Evolutionary conservation across 2,888 invertebrate genomes (phyloP), one percentile per base, ranked within the genome.

Genomic region (Folsomia manolachei): DNA sequence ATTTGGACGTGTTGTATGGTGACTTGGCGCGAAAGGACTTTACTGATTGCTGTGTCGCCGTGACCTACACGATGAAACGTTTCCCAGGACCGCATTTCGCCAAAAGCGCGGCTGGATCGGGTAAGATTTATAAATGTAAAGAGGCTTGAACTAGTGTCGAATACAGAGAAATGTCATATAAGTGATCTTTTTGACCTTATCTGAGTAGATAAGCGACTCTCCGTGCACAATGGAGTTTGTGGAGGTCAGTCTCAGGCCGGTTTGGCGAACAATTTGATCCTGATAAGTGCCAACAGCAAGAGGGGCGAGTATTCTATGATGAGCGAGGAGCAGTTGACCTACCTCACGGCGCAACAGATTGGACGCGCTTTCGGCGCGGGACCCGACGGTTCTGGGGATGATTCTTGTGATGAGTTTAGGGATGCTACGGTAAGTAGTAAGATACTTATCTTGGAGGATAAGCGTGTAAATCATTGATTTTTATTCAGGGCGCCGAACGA

Each of bases 61-160:
- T 80, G 25, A 77, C 75, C 1, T 80, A 71, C 66, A 80, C 80
- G 1, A 79, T 80, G 80, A 77, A 78, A 65, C 66, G 63, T 9
- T 78, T 80, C 27, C 78, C 79, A 7, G 66, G 53, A 0, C 51
- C 70, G n/a, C 60, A 53, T 0, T 72, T 26, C 62, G 78, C 76
- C 2, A 77, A 75, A 61, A 25, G 65, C 39, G 63, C 71, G n/a
- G 14, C 60, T 21, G 61, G 63, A 26, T 4, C 7, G 4, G 56
- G 56, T 56, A 56, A 56, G 21, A 39, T 39, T 39, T 14, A 39
- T 39, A 39, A 39, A 14, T 21, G 7, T 56, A 56, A 19, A 56
- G 19, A 19, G n/a, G n/a, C n/a, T n/a, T n/a, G n/a, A n/a, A n/a
- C n/a, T n/a, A n/a, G n/a, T n/a, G n/a, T n/a, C n/a, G n/a, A n/a